A percentile compares a stretch with the other conserved stretches of the same genome.
Conservation (phyloP, 35 echinoderm and acorn worm genomes). For the Ophiothrix spiculata region DNA sequence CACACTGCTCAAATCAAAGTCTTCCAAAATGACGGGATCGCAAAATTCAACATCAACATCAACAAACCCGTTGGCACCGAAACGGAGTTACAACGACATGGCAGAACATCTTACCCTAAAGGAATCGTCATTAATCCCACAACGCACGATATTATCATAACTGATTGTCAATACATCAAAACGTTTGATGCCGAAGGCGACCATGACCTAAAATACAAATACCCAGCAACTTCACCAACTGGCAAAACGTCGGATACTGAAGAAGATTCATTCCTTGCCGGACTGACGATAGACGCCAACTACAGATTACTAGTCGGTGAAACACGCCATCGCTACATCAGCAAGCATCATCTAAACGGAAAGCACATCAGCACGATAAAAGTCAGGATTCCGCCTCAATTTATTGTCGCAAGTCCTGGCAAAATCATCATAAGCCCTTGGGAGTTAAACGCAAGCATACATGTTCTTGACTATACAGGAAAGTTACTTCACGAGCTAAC, state of each 20-base stretch:
- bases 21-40: not conserved
- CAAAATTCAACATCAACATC: not conserved
- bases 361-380: not conserved
- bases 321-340: not conserved
- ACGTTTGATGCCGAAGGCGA: not conserved
- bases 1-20: not conserved
- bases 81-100: not conserved
- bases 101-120: not conserved
- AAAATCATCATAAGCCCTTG: not conserved
- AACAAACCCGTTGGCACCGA: not conserved
- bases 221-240: not conserved
- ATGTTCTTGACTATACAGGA: not conserved
- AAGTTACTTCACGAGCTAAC: not conserved
- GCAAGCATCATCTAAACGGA: not conserved
- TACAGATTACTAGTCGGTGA: not conserved
- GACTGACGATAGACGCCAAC: not conserved
- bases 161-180: not conserved
- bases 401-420: not conserved
- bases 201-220: not conserved
- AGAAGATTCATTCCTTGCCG: not conserved
- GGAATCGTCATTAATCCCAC: not conserved
- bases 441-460: not conserved
- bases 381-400: not conserved
- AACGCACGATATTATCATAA: not conserved
- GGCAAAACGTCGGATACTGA: not conserved